phyloP scores from a whole-genome alignment of 2,113 vertebrate species.

The Naja naja region DNA sequence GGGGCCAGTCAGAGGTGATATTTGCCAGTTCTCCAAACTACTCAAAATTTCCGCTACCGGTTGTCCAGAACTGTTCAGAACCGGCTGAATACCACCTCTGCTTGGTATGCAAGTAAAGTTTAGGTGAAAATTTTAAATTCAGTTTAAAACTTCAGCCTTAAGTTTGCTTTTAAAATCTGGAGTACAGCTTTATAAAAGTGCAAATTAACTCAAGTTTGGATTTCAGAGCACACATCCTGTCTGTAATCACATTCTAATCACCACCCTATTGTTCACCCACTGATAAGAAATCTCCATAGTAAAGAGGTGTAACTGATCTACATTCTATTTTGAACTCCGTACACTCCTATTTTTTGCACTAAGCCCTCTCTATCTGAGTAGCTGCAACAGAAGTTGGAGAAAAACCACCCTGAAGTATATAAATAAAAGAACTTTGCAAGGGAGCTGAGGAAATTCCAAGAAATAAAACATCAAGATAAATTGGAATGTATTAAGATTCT shows the following conservation, averaged over 20 bases:
- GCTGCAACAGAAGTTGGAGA: neutral
- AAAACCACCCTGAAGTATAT: neutral
- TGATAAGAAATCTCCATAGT: neutral
- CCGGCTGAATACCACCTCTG: too few species aligned
- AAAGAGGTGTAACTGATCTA: neutral
- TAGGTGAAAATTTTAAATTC: neutral
- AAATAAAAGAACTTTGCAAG: neutral
- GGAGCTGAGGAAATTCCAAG: neutral
- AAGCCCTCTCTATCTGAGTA: neutral
- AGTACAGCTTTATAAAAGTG: neutral
- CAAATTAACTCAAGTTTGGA: neutral
- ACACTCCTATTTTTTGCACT: neutral
- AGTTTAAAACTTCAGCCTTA: neutral
- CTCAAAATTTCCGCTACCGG: too few species aligned
- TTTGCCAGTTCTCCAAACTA: too few species aligned
- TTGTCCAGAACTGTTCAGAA: too few species aligned
- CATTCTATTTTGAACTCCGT: neutral
- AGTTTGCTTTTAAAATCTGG: neutral
- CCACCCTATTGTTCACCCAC: neutral
- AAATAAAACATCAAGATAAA: neutral
- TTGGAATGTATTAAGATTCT: neutral
- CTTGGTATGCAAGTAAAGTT: neutral
- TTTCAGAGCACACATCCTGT: neutral
- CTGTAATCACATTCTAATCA: neutral
- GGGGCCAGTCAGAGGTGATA: too few species aligned